Evolutionary conservation across 2,797 vertebrate genomes (phyloP).

Genomic region (Cuniculus paca): DNA sequence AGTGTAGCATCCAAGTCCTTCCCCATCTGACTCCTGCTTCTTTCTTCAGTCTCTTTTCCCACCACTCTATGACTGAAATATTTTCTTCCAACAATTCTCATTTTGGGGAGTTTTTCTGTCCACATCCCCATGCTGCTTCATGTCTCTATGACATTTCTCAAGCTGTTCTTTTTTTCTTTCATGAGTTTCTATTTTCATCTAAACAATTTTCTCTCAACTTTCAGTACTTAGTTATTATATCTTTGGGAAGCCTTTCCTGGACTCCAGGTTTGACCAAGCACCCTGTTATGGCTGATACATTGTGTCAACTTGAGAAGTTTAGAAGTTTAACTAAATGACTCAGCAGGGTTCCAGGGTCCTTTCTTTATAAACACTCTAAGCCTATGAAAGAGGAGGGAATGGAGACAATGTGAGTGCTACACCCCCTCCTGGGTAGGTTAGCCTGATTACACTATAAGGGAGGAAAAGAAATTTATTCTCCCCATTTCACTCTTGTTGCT

Average conservation of each 20-base stretch:
- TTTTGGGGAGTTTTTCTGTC: not conserved
- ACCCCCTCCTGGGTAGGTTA: too few species aligned
- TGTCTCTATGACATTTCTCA: constrained; percentile 28
- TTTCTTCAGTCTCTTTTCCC: not conserved
- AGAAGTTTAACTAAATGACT: too few species aligned
- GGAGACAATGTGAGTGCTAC: too few species aligned
- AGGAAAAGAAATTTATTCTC: too few species aligned
- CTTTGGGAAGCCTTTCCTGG: constrained; percentile 2
- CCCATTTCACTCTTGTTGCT: too few species aligned
- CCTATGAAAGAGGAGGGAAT: too few species aligned
- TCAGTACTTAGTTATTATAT: not conserved
- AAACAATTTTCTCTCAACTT: constrained; percentile 37
- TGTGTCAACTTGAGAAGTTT: too few species aligned
- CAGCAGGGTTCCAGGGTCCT: too few species aligned
- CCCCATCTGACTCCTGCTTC: not conserved
- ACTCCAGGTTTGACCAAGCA: not conserved
- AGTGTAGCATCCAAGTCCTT: not conserved
- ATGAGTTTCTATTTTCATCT: constrained; percentile 9
- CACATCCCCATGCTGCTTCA: not conserved
- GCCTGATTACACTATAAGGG: too few species aligned
- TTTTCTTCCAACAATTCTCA: constrained; percentile 5
- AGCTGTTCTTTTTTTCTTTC: not conserved
- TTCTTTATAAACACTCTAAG: too few species aligned
- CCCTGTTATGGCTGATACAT: too few species aligned
- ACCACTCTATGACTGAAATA: not conserved